These are phyloP conservation scores for Saimiri boliviensis DNA, from an alignment of 2,113 vertebrate species.

Conservation along the genomic window DNA sequence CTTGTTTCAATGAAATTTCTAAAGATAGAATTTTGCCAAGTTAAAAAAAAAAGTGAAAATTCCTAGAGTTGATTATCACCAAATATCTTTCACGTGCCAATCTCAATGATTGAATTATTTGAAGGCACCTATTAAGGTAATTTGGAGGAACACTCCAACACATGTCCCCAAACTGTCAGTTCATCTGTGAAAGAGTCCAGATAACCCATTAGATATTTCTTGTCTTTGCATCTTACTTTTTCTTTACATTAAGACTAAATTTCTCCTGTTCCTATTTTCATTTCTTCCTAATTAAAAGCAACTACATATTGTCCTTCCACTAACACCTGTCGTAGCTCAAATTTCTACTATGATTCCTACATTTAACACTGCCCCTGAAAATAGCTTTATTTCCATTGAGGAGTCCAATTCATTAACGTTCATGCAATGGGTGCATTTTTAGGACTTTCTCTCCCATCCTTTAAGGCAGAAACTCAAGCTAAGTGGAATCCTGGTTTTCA, in stretches of 20 bases:
- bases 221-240: neutral
- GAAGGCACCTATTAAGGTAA: neutral
- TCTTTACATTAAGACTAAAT: conserved; percentile 4
- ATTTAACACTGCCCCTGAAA: neutral
- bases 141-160: neutral
- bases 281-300: neutral
- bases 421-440: neutral
- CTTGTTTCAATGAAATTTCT: neutral
- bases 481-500: neutral
- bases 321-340: neutral
- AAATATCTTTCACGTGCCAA: neutral
- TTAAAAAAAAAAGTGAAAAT: neutral
- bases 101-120: neutral
- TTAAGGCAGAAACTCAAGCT: neutral
- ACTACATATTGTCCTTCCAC: neutral
- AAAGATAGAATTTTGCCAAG: neutral
- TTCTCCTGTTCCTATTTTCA: neutral
- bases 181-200: neutral
- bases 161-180: neutral
- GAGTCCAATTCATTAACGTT: conserved; percentile 35
- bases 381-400: conserved; percentile 37
- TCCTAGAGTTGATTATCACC: neutral
- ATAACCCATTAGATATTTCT: neutral
- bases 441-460: neutral
- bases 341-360: neutral